These are phyloP conservation scores for Erpornis zantholeuca DNA, from an alignment of 2,113 vertebrate genomes.

Conservation along the genomic window DNA sequence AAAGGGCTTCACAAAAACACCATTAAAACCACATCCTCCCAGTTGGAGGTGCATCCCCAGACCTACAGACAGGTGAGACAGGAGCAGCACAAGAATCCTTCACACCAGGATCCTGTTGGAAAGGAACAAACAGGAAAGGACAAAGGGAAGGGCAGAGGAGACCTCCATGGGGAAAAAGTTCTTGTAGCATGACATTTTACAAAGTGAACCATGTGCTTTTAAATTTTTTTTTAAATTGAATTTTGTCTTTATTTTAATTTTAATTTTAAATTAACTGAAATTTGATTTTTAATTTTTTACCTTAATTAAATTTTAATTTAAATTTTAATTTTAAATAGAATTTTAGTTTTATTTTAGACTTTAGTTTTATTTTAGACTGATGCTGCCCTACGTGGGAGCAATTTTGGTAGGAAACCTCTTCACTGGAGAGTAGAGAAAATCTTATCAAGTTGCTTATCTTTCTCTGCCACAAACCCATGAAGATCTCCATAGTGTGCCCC, in stretches of 20 bases:
- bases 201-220: background rate
- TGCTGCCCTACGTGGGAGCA: background rate
- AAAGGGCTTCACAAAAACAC: background rate
- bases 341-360: background rate
- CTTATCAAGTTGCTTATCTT: background rate
- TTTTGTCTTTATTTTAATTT: background rate
- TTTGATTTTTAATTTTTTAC: too few species aligned
- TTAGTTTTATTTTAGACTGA: background rate
- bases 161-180: too few species aligned
- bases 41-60: background rate
- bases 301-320: background rate
- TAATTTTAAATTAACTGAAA: background rate
- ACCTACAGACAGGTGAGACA: background rate
- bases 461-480: background rate
- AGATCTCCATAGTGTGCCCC: background rate
- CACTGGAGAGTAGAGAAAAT: background rate
- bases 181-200: background rate
- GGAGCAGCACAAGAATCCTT: background rate
- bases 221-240: background rate
- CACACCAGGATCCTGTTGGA: background rate
- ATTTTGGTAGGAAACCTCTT: background rate
- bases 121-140: background rate
- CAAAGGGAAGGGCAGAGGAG: background rate
- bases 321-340: background rate
- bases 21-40: background rate